Evolutionary conservation across 2,888 invertebrate genomes (phyloP).

Genomic region (Notocelia uddmanniana): DNA sequence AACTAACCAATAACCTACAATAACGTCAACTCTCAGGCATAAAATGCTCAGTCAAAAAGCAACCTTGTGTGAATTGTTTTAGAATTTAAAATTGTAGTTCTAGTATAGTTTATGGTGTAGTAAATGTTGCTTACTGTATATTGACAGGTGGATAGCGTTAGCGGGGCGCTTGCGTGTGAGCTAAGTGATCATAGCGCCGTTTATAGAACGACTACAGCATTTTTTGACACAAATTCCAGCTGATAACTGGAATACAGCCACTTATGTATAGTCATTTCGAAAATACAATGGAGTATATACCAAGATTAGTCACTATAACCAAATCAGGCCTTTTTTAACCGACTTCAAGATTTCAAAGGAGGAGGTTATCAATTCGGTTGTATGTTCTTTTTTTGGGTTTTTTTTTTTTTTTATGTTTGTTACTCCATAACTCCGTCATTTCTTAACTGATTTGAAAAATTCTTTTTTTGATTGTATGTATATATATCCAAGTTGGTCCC

Average conservation of each 20-base stretch:
- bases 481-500: no score
- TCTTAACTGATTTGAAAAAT: no score
- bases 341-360: no score
- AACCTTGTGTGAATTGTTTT: not conserved
- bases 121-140: conserved; percentile 43
- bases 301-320: no score
- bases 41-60: not conserved
- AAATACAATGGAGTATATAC: not conserved
- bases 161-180: conserved; percentile 37
- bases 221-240: conserved; percentile 40
- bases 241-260: not conserved
- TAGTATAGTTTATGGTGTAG: conserved; percentile 16
- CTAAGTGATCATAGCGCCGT: conserved; percentile 40
- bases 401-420: no score
- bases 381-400: no score
- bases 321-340: no score
- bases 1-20: conserved; percentile 35
- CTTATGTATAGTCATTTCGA: not conserved
- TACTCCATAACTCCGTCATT: no score
- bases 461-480: no score
- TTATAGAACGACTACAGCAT: conserved; percentile 29
- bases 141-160: conserved; percentile 45
- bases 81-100: not conserved
- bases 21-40: conserved; percentile 16
- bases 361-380: no score